Evolutionary conservation across 1,140 invertebrate species (phyloP).

Genomic region (Branchinecta lindahli): DNA sequence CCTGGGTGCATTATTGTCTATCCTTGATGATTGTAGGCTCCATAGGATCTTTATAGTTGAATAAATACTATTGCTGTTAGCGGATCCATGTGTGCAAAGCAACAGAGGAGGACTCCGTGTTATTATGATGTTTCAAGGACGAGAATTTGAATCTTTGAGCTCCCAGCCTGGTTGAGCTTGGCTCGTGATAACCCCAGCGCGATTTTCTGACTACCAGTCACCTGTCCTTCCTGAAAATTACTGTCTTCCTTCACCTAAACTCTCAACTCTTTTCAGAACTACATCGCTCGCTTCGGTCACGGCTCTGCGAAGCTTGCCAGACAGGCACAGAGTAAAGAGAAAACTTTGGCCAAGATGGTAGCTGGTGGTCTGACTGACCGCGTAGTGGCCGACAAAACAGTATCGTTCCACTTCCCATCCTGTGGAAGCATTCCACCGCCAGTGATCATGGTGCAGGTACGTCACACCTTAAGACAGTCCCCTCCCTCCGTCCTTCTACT

Average conservation of each 20-base stretch:
- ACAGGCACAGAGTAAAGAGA: conserved; percentile 98
- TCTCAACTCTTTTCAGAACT: conserved; percentile 49
- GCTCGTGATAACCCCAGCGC: conserved; percentile 9
- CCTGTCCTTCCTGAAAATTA: background rate
- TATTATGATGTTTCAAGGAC: background rate
- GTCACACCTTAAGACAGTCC: background rate
- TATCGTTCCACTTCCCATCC: conserved; percentile 91
- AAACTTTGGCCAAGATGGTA: conserved; percentile 98
- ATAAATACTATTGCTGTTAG: no score
- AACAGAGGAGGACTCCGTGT: no score
- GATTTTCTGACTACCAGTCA: conserved; percentile 10
- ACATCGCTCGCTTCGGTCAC: conserved; percentile 97
- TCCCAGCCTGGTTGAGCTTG: background rate
- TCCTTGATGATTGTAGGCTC: no score
- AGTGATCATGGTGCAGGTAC: conserved; percentile 87
- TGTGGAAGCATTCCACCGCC: conserved; percentile 94
- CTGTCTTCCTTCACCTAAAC: no score
- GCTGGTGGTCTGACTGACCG: conserved; percentile 91
- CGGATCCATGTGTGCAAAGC: no score
- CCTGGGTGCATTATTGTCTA: no score
- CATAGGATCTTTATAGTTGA: no score
- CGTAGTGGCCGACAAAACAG: conserved; percentile 70
- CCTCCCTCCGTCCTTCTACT: no score
- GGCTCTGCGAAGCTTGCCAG: conserved; percentile 93
- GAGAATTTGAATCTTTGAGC: background rate